A percentile compares a stretch with the other conserved stretches of the same genome.
Evolutionary conservation across 2,113 vertebrate genomes (phyloP).

Genomic region (Sinocyclocheilus maitianheensis): DNA sequence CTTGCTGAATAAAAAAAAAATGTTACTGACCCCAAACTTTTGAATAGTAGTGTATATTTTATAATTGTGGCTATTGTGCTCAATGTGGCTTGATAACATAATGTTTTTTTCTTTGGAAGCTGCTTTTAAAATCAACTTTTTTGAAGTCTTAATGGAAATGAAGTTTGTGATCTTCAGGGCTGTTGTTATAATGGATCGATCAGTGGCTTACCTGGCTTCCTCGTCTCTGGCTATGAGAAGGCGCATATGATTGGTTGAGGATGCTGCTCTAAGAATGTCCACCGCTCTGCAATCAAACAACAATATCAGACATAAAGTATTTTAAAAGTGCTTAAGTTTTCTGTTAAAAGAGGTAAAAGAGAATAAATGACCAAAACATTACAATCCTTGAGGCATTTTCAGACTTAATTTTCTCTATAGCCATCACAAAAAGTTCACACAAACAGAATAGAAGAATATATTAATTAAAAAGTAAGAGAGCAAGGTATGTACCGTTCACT

Average conservation of each 20-base stretch:
- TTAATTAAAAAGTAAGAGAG: background rate
- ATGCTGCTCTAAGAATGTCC: constrained; percentile 84
- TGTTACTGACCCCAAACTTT: background rate
- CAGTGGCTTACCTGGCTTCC: constrained; percentile 79
- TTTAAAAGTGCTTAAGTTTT: background rate
- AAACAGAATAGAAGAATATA: background rate
- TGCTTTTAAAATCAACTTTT: background rate
- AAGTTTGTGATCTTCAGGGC: background rate
- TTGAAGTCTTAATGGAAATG: background rate
- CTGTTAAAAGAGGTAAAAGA: too few relatives aligned
- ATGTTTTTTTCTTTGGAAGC: background rate
- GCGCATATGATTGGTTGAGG: constrained; percentile 87
- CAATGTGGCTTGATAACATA: background rate
- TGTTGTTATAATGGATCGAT: background rate
- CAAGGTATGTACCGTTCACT: constrained; percentile 80
- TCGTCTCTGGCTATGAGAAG: constrained; percentile 88
- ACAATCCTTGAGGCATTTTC: too few relatives aligned
- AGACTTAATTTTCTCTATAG: background rate
- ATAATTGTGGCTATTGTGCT: background rate
- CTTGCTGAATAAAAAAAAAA: too few relatives aligned
- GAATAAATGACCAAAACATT: too few relatives aligned
- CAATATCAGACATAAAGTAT: background rate
- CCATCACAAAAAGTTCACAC: background rate
- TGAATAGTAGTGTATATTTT: background rate
- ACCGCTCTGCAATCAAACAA: constrained; percentile 77